These are phyloP conservation scores for Neoaliturus tenellus DNA, from an alignment of 2,888 invertebrate genomes.

Conservation along the genomic window DNA sequence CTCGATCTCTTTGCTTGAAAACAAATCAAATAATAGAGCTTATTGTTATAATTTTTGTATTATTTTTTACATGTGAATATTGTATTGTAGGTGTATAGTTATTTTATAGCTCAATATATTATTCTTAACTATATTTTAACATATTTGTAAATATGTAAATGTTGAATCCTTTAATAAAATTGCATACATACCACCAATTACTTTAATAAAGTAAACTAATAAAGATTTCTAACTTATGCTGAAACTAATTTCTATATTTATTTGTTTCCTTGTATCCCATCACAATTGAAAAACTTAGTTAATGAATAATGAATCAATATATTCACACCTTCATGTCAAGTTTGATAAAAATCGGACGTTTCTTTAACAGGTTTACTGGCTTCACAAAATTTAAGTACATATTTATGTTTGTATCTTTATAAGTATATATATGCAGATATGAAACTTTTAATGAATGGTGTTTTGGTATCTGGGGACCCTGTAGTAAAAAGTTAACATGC, in stretches of 20 bases:
- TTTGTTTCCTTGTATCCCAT: background rate
- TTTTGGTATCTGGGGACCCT: too few relatives aligned
- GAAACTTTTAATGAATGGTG: too few relatives aligned
- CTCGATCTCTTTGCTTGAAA: slow-evolving; percentile 44
- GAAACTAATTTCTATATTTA: too few relatives aligned
- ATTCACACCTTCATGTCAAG: background rate
- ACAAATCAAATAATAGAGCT: slow-evolving; percentile 40
- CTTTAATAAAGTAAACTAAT: slow-evolving; percentile 21
- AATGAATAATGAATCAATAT: background rate
- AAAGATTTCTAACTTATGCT: slow-evolving; percentile 17
- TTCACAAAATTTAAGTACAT: too few relatives aligned
- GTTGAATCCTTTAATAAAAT: slow-evolving; percentile 1
- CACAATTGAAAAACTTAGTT: background rate
- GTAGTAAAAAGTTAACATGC: too few relatives aligned
- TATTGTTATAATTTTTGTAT: slow-evolving; percentile 1
- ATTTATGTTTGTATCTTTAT: too few relatives aligned
- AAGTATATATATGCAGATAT: too few relatives aligned
- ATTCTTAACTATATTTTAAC: slow-evolving; percentile 38
- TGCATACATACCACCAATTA: slow-evolving; percentile 31
- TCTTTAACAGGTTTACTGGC: too few relatives aligned
- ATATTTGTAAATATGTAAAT: slow-evolving; percentile 51
- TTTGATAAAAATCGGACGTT: background rate
- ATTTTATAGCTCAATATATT: slow-evolving; percentile 39
- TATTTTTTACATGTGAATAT: slow-evolving; percentile 44
- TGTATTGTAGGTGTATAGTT: slow-evolving; percentile 48